Conservation (phyloP, 2,113 vertebrate genomes). For the Callaeas wilsoni region DNA sequence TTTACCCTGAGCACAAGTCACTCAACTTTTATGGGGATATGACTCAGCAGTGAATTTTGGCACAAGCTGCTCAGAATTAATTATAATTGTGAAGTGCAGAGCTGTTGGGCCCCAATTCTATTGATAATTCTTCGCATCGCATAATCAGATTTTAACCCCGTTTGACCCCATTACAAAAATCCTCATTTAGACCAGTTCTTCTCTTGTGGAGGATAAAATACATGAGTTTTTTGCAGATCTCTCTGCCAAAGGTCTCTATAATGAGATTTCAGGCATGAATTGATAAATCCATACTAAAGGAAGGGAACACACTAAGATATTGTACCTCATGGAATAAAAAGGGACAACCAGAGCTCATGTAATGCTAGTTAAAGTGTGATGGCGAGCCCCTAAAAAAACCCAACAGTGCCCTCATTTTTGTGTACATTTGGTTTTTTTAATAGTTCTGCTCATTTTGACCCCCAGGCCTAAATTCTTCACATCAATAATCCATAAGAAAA, state of each 20-base stretch:
- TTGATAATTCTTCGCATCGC: not conserved
- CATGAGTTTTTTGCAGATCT: constrained; percentile 72
- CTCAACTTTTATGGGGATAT: not conserved
- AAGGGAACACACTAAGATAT: not conserved
- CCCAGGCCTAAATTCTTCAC: not conserved
- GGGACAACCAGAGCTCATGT: not conserved
- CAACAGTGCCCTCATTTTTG: not conserved
- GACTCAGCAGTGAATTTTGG: not conserved
- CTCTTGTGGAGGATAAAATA: not conserved
- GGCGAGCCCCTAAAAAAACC: not conserved
- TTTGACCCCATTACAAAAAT: not conserved
- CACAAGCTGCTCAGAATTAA: not conserved
- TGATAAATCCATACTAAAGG: constrained; percentile 81
- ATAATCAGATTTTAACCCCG: not conserved
- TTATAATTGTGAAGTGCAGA: not conserved
- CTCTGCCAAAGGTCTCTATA: constrained; percentile 75
- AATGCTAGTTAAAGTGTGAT: not conserved
- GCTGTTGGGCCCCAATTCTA: not conserved
- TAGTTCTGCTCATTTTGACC: not conserved
- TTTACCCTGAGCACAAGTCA: not conserved
- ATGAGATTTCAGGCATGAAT: constrained; percentile 79
- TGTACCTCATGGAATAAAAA: not conserved
- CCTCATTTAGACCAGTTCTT: not conserved
- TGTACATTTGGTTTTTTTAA: not conserved
- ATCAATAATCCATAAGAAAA: not conserved